Evolutionary conservation across 2,797 vertebrate genomes (phyloP).

Genomic region (Neostethus bicornis): DNA sequence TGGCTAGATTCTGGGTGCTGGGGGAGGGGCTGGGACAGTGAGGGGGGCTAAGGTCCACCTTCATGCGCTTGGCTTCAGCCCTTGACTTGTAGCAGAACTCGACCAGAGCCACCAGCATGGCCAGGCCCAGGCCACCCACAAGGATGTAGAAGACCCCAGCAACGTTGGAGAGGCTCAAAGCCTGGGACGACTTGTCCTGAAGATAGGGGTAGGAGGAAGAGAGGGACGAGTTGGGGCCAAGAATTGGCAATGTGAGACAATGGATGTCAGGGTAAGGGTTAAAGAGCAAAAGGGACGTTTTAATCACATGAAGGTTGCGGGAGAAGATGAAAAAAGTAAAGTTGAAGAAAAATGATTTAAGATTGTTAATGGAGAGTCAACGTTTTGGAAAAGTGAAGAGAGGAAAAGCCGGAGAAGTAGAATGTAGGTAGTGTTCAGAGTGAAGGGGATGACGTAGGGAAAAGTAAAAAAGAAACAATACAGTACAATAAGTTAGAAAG

Average conservation of each 20-base stretch:
- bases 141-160: slow-evolving; percentile 99
- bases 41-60: slow-evolving; percentile 98
- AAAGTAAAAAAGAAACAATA: slow-evolving; percentile 57
- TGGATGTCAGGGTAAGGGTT: background rate
- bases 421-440: background rate
- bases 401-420: background rate
- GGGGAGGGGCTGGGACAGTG: slow-evolving; percentile 99
- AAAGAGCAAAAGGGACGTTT: background rate
- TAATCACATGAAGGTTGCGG: background rate
- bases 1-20: slow-evolving; percentile 99
- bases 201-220: slow-evolving; percentile 25
- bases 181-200: slow-evolving; percentile 98
- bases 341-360: background rate
- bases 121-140: slow-evolving; percentile 98
- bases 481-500: slow-evolving; percentile 50
- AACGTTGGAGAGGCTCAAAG: slow-evolving; percentile 99
- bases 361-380: background rate
- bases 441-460: slow-evolving; percentile 23
- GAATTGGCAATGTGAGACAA: background rate
- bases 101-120: slow-evolving; percentile 99
- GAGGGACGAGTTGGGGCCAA: slow-evolving; percentile 2
- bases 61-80: slow-evolving; percentile 99
- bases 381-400: background rate
- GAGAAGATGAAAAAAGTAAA: background rate
- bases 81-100: slow-evolving; percentile 99